Percentiles rank a stretch among this genome's conserved stretches.
Evolutionary conservation across 2,113 vertebrate genomes (phyloP).

Genomic region (Cyanoliseus patagonus): DNA sequence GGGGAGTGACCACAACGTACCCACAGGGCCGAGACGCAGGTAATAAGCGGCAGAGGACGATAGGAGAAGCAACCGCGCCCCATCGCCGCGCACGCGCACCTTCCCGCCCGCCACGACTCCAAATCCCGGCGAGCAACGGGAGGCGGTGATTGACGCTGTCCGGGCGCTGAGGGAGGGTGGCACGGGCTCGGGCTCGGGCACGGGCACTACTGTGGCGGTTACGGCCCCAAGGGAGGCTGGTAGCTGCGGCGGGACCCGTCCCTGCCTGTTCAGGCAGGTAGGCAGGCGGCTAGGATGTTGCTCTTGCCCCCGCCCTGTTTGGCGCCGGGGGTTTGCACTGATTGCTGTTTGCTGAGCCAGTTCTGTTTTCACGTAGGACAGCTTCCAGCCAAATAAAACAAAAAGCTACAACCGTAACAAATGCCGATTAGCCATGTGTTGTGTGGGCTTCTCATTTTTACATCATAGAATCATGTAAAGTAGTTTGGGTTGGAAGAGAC

Average conservation of each 20-base stretch:
- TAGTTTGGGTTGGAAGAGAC: neutral
- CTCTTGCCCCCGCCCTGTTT: rapidly evolving
- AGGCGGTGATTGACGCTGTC: rapidly evolving
- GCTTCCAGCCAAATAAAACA: neutral
- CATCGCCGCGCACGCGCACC: neutral
- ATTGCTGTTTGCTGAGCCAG: rapidly evolving
- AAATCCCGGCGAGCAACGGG: neutral
- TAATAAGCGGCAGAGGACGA: too few species aligned
- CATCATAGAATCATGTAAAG: neutral
- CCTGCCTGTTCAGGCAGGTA: neutral
- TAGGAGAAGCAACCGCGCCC: too few species aligned
- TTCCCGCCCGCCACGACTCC: neutral
- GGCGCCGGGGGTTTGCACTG: rapidly evolving
- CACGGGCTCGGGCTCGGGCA: too few species aligned
- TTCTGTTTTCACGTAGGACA: neutral
- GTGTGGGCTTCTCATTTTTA: neutral
- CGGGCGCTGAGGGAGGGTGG: too few species aligned
- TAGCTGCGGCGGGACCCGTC: too few species aligned
- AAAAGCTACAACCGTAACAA: too few species aligned
- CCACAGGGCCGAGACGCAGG: neutral
- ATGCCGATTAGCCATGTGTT: rapidly evolving
- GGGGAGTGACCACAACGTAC: neutral
- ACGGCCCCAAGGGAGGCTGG: rapidly evolving
- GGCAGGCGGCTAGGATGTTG: neutral
- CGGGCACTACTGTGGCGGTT: neutral